phyloP scores from a whole-genome alignment of 2,888 invertebrate species.

The Mallateleia sp. region DNA sequence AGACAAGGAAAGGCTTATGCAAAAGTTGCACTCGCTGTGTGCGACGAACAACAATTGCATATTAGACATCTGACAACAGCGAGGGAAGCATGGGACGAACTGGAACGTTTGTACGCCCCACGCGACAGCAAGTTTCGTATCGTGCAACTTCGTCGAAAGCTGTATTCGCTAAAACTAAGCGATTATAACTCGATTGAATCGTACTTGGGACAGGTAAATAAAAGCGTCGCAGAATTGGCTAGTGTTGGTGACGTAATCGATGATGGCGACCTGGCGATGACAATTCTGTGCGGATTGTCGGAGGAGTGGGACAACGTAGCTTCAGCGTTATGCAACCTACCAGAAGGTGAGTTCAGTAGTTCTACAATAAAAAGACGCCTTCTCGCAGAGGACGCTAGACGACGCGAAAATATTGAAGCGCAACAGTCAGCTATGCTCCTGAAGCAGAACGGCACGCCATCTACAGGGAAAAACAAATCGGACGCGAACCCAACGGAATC shows the following conservation, averaged over 20 bases:
- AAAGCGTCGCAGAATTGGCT: conserved; percentile 21
- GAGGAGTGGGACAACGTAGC: conserved; percentile 43
- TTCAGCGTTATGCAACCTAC: conserved; percentile 37
- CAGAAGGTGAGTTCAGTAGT: conserved; percentile 25
- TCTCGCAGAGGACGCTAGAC: conserved; percentile 35
- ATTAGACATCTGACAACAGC: conserved; percentile 13
- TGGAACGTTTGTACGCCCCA: conserved; percentile 40
- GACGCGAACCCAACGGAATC: not conserved
- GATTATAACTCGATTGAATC: conserved; percentile 27
- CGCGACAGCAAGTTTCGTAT: conserved; percentile 39
- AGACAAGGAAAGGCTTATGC: conserved; percentile 31
- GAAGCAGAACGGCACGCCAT: not conserved
- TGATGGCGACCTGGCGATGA: conserved; percentile 45
- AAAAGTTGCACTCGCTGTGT: conserved; percentile 32
- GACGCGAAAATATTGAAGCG: not conserved
- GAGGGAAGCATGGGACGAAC: conserved; percentile 42
- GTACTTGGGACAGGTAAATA: conserved; percentile 37
- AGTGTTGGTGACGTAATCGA: conserved; percentile 32
- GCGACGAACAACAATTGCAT: conserved; percentile 43
- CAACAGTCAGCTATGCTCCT: not conserved
- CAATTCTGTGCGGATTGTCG: conserved; percentile 35
- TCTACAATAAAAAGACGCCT: conserved; percentile 30
- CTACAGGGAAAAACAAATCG: not conserved
- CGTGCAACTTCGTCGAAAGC: conserved; percentile 37
- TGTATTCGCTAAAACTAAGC: conserved; percentile 25